Base-by-base conservation (phyloP, 2,888 invertebrate species). In the Dasysyrphus albostriatus region DNA sequence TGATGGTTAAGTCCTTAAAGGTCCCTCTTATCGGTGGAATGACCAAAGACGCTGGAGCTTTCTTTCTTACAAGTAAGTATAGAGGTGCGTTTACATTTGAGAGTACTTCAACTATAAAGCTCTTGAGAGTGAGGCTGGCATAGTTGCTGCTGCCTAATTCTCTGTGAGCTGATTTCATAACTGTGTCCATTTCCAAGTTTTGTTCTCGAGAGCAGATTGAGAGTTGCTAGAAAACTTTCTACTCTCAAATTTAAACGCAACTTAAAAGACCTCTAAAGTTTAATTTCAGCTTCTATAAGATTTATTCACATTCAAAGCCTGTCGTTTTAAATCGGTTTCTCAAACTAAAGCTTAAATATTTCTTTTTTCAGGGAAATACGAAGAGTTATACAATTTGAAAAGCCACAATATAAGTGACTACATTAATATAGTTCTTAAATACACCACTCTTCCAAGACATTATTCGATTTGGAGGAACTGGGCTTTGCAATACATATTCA, bases 1-100 rank as follows among this genome's bases (percentile, higher is more conserved):
- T 90, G 5, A 87, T 92, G 84, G 78, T 90, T 4, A 89, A 85
- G 59, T 89, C 88, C 42, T 89, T 89, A 16, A 89, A 89, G 8
- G 92, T 92, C 79, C 93, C 93, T 0, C 89, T 92, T 49, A 89
- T 92, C 29, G 91, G 92, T 24, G 93, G 94, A 3, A 93, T 94
- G 1, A 91, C 93, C 16, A 93, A 93, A 88, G 92, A 93, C 81
- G 94, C 93, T 63, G 93, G 94, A 10, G 92, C 93, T n/a, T 93
- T 93, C 63, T 91, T 93, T 54, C 81, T 93, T 54, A 91, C 92
- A 79, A 91, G 94, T 93, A 89, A 90, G 92, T 16, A 44, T n/a
- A n/a, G 44, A 8, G n/a, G n/a, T n/a, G n/a, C n/a, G n/a, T n/a
- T n/a, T n/a, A n/a, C n/a, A n/a, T n/a, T n/a, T n/a, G n/a, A n/a